Conservation (phyloP, 1,140 invertebrate species). For the Sinonovacula constricta region DNA sequence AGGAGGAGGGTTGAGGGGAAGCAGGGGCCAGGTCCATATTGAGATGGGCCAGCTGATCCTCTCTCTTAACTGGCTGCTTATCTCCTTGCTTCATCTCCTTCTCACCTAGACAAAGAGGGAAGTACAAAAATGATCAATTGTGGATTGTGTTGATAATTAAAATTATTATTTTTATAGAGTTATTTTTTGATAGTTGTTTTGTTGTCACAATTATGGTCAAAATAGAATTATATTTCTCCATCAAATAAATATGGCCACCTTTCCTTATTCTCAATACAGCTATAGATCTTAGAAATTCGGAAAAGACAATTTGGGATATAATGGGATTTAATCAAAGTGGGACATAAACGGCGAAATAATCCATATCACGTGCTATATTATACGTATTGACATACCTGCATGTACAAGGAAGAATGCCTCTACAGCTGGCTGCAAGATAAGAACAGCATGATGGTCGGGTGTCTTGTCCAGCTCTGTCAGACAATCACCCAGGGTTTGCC, state of each 20-base stretch:
- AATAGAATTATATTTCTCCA: too few relatives aligned
- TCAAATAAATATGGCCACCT: background rate
- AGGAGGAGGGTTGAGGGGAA: conserved; percentile 76
- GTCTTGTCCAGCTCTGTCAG: conserved; percentile 90
- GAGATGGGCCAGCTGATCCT: conserved; percentile 81
- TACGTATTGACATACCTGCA: conserved; percentile 81
- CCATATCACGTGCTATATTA: too few relatives aligned
- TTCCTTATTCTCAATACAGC: background rate
- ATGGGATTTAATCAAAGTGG: too few relatives aligned
- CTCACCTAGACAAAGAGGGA: too few relatives aligned
- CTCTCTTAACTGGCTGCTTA: conserved; percentile 72
- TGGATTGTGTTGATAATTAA: too few relatives aligned
- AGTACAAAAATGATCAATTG: too few relatives aligned
- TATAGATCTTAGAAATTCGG: background rate
- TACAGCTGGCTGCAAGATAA: conserved; percentile 94
- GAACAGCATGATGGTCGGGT: conserved; percentile 94
- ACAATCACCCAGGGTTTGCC: conserved; percentile 90
- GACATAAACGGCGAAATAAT: too few relatives aligned
- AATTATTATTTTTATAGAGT: too few relatives aligned
- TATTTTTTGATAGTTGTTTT: too few relatives aligned
- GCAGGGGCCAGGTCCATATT: conserved; percentile 80
- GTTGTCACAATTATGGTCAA: too few relatives aligned
- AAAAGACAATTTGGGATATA: too few relatives aligned
- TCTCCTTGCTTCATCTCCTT: conserved; percentile 69
- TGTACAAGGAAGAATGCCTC: conserved; percentile 96